phyloP scores from a whole-genome alignment of 2,113 vertebrate species.

The Psammodynastes pulverulentus region DNA sequence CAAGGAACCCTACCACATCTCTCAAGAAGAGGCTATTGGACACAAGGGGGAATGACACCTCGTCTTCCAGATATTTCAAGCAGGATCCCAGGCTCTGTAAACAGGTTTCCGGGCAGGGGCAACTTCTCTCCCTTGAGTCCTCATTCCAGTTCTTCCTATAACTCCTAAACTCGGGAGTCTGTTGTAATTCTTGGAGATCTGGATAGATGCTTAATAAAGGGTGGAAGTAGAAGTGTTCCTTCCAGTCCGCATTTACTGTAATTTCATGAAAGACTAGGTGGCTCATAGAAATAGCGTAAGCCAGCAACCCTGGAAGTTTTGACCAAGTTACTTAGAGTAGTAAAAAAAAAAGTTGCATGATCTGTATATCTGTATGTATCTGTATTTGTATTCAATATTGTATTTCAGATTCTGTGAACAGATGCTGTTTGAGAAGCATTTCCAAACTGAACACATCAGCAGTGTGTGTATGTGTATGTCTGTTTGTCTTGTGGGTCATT shows the following conservation, averaged over 20 bases:
- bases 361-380: not conserved
- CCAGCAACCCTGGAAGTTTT: not conserved
- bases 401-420: not conserved
- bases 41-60: not conserved
- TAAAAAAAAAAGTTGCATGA: not conserved
- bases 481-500: not conserved
- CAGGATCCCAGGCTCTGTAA: not conserved
- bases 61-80: conserved; percentile 21
- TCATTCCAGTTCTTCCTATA: conserved; percentile 12
- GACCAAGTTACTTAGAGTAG: not conserved
- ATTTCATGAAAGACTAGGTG: not conserved
- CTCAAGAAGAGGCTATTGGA: not conserved
- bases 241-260: not conserved
- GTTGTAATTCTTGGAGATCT: not conserved
- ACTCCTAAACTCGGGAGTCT: conserved; percentile 17
- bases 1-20: not conserved
- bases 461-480: not conserved
- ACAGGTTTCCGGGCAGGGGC: not conserved
- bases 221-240: not conserved
- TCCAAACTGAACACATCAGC: not conserved
- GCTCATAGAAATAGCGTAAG: not conserved
- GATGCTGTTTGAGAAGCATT: not conserved
- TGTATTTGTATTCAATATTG: not conserved
- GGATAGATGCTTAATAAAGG: conserved; percentile 22
- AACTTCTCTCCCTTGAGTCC: not conserved